Evolutionary conservation across 2,113 vertebrate genomes (phyloP).

Genomic region (Parotia lawesii): DNA sequence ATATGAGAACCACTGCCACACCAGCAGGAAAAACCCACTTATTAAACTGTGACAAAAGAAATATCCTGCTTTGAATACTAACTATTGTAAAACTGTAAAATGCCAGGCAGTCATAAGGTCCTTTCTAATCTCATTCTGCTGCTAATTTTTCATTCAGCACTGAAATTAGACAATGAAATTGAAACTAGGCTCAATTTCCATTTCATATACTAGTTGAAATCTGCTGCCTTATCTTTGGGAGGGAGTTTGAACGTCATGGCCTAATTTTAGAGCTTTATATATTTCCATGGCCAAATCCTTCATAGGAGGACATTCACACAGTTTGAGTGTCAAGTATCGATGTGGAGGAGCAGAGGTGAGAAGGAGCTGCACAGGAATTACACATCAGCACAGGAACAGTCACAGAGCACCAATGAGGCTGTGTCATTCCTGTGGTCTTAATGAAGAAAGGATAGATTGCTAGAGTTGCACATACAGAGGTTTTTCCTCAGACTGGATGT

Average conservation of each 20-base stretch:
- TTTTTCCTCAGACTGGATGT: neutral
- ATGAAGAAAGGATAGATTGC: neutral
- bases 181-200: neutral
- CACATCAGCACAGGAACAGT: neutral
- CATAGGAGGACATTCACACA: neutral
- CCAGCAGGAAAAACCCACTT: neutral
- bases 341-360: neutral
- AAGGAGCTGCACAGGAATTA: neutral
- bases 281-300: neutral
- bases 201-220: neutral
- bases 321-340: neutral
- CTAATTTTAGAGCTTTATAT: neutral
- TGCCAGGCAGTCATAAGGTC: neutral
- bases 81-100: conserved; percentile 2
- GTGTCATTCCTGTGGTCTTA: neutral
- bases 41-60: conserved; percentile 23
- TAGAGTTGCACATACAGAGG: neutral
- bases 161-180: neutral
- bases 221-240: neutral
- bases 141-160: neutral
- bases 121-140: conserved; percentile 9
- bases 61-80: conserved; percentile 16
- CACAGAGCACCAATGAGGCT: neutral
- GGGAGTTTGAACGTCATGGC: neutral
- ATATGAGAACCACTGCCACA: neutral